Evolutionary conservation across 2,888 invertebrate genomes (phyloP), one percentile per base, ranked within the genome.

Genomic region (Drosophila recens): DNA sequence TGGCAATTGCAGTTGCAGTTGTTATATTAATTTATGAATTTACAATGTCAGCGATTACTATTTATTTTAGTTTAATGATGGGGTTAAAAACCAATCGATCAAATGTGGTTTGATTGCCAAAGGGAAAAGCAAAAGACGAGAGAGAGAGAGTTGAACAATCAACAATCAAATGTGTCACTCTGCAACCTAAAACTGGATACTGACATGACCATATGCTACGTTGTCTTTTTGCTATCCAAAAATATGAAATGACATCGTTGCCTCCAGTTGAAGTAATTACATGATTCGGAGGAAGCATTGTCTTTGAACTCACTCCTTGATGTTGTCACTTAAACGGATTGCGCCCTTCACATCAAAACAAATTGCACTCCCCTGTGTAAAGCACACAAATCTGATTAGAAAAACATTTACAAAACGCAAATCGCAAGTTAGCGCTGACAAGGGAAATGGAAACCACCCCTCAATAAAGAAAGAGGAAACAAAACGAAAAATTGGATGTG

Each of bases 51-150:
- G 65, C 84, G 79, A 83, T 83, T 79, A 83, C 67, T 87, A 81
- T 89, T 87, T 90, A 63, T 75, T 78, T 78, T 71, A 76, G 73
- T 77, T 79, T 89, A 86, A 73, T 73, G 75, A 67, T 59, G 51
- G 82, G 68, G 58, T 85, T 89, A 82, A 85, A 89, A 89, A 85
- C 43, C 88, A 87, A 87, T 89, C 89, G 89, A 83, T 84, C 89
- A 82, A 68, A 65, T 42, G 30, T 43, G 45, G 67, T 52, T 62
- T 49, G 80, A 75, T 72, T 80, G 65, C 64, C 65, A 69, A 43
- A 23, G 43, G 42, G 45, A 11, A 15, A 20, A 40, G 40, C 23
- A 13, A 33, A 9, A 4, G 17, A 15, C 15, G 17, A 38, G 17
- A 36, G 48, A 27, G 36, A 48, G n/a, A 20, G 30, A 51, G 17